phyloP scores from a whole-genome alignment of 2,797 vertebrate species.

The Limnodromus scolopaceus region DNA sequence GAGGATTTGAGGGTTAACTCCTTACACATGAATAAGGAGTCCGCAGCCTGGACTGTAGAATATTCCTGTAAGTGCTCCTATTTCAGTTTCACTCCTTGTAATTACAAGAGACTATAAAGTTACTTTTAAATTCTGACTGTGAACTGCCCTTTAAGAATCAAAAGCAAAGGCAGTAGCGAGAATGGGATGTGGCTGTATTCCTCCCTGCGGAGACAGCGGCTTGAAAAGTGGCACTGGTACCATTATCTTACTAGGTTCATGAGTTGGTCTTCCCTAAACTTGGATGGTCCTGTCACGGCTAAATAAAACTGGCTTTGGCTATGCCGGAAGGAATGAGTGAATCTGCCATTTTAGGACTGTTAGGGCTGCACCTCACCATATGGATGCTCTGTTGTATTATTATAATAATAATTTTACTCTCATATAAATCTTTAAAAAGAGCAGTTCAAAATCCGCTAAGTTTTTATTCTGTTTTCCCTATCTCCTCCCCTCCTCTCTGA shows the following conservation, averaged over 20 bases:
- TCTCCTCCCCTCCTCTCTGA: not conserved
- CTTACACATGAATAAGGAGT: not conserved
- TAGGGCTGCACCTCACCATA: not conserved
- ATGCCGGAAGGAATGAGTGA: not conserved
- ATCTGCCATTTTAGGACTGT: not conserved
- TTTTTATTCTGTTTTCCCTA: not conserved
- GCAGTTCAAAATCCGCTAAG: rapidly evolving
- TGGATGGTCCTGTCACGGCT: not conserved
- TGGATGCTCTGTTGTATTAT: not conserved
- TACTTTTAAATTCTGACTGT: not conserved
- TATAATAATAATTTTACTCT: not conserved
- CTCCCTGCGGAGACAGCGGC: not conserved
- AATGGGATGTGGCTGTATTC: not conserved
- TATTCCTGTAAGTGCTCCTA: not conserved
- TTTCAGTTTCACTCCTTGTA: not conserved
- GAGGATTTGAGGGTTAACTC: not conserved
- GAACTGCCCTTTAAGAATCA: not conserved
- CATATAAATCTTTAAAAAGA: not conserved
- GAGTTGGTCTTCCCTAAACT: not conserved
- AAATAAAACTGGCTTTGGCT: not conserved
- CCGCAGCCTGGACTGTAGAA: not conserved
- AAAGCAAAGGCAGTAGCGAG: not conserved
- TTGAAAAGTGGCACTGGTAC: not conserved
- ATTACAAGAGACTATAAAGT: not conserved
- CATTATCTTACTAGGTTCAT: not conserved